phyloP scores from a whole-genome alignment of 1,140 invertebrate species.

The Popillia japonica region DNA sequence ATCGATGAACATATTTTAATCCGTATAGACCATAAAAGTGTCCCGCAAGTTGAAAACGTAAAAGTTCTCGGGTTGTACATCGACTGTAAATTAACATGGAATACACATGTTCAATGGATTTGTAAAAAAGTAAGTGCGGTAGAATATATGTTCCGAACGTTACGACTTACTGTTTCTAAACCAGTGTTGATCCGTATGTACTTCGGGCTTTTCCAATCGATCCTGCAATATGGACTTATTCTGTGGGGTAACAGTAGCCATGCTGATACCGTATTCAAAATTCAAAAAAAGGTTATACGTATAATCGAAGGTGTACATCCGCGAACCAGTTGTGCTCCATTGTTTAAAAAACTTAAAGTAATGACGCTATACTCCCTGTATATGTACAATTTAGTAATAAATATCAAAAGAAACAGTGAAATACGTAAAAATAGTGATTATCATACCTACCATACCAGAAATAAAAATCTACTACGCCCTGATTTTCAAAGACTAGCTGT shows the following conservation, averaged over 20 bases:
- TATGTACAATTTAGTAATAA: background rate
- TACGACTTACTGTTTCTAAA: background rate
- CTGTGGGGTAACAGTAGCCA: background rate
- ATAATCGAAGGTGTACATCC: too few relatives aligned
- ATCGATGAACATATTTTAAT: background rate
- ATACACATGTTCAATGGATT: background rate
- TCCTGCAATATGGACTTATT: background rate
- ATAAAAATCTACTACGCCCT: background rate
- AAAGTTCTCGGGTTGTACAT: background rate
- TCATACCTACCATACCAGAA: background rate
- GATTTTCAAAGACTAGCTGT: constrained; percentile 1
- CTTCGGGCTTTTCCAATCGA: background rate
- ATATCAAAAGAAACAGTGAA: background rate
- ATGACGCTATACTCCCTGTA: too few relatives aligned
- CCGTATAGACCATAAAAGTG: background rate
- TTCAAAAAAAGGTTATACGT: background rate
- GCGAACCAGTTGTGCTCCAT: too few relatives aligned
- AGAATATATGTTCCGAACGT: background rate
- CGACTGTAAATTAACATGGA: constrained; percentile 6
- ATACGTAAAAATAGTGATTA: background rate
- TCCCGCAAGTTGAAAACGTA: background rate
- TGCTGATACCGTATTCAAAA: background rate
- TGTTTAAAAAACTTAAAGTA: too few relatives aligned
- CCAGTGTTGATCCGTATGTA: background rate
- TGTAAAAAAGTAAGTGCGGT: constrained; percentile 2